Conservation (phyloP, 2,113 vertebrate genomes). For the Pyrgilauda ruficollis region DNA sequence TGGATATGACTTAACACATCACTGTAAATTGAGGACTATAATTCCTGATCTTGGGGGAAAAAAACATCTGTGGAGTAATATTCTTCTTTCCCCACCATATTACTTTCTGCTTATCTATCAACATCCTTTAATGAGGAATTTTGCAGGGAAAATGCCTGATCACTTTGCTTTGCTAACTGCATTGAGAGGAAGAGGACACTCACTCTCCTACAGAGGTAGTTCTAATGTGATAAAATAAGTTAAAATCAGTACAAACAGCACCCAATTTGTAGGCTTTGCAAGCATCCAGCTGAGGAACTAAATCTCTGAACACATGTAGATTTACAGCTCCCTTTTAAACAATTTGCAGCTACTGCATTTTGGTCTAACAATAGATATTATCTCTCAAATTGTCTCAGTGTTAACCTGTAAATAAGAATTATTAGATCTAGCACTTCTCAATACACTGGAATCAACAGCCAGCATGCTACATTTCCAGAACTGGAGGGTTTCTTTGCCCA, state of each 20-base stretch:
- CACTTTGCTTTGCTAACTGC: neutral
- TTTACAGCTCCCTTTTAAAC: neutral
- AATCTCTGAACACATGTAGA: neutral
- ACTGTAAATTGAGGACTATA: neutral
- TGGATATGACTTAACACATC: neutral
- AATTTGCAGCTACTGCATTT: neutral
- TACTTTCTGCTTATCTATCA: neutral
- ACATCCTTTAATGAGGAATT: neutral
- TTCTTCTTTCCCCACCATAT: neutral
- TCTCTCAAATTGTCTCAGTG: neutral
- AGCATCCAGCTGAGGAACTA: neutral
- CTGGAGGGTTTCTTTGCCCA: rapidly evolving
- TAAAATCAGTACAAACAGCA: neutral
- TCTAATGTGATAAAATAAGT: neutral
- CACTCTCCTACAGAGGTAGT: neutral
- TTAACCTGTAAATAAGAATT: neutral
- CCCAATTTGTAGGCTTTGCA: neutral
- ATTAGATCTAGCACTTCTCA: neutral
- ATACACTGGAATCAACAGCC: neutral
- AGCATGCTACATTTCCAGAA: neutral
- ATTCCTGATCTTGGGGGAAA: neutral
- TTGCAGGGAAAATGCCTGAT: neutral
- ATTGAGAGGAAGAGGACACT: neutral
- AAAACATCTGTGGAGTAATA: neutral
- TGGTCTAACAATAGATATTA: neutral